These are phyloP conservation scores for Cichlasoma orientale DNA, from an alignment of 2,797 vertebrate genomes.

Conservation along the genomic window DNA sequence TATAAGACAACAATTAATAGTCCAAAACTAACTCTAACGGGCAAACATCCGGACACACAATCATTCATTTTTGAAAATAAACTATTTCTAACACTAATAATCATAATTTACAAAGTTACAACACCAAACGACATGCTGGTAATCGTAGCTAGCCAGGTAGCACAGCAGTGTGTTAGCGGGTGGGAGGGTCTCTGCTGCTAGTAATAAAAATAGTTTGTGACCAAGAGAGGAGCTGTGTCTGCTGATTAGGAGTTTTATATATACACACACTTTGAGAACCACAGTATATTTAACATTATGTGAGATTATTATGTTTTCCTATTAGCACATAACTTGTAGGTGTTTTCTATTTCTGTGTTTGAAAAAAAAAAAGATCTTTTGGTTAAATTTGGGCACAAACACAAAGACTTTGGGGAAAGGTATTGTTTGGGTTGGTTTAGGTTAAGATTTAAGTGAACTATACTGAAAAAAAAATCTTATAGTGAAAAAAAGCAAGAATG, in stretches of 20 bases:
- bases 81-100: neutral
- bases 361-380: neutral
- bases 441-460: neutral
- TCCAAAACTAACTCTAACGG: neutral
- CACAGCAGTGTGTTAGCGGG: neutral
- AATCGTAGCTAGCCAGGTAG: neutral
- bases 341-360: neutral
- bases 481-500: neutral
- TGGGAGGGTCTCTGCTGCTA: neutral
- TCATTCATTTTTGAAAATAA: neutral
- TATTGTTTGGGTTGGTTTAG: neutral
- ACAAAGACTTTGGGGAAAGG: neutral
- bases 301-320: neutral
- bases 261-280: neutral
- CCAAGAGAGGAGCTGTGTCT: neutral
- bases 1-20: neutral
- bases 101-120: neutral
- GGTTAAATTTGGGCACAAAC: neutral
- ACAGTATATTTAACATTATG: neutral
- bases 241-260: neutral
- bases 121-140: neutral
- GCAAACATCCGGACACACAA: neutral
- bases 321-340: neutral
- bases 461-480: neutral
- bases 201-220: neutral